phyloP scores from a whole-genome alignment of 2,113 vertebrate species.

The Sinocyclocheilus maitianheensis region DNA sequence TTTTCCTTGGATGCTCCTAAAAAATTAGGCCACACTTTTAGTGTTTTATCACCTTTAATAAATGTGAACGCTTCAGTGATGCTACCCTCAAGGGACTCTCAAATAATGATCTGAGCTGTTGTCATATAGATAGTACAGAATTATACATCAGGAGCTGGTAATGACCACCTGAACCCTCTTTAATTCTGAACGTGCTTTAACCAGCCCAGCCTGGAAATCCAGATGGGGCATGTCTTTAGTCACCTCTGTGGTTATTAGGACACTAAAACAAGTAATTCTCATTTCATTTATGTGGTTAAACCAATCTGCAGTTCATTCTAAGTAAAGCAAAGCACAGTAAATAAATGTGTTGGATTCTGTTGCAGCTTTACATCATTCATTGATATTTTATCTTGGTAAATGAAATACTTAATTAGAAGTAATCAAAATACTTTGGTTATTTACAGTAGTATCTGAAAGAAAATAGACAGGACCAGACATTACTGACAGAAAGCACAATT shows the following conservation, averaged over 20 bases:
- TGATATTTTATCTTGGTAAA: neutral
- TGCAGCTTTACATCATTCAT: neutral
- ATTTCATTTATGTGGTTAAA: neutral
- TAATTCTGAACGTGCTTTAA: conserved; percentile 10
- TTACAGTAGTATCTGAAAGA: neutral
- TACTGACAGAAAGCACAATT: neutral
- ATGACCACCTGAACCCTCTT: conserved; percentile 44
- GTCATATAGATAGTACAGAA: conserved; percentile 31
- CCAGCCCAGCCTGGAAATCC: conserved; percentile 2
- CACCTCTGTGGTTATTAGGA: conserved; percentile 22
- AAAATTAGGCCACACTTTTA: neutral
- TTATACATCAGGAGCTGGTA: conserved; percentile 43
- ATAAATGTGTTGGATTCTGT: neutral
- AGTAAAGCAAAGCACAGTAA: neutral
- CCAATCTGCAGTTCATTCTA: neutral
- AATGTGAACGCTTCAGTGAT: conserved; percentile 3
- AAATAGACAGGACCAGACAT: neutral
- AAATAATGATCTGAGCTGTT: conserved; percentile 25
- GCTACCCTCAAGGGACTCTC: neutral
- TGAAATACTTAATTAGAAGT: neutral
- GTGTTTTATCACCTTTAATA: conserved; percentile 18
- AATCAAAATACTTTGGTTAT: neutral
- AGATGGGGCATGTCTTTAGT: conserved; percentile 16
- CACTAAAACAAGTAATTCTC: conserved; percentile 1
- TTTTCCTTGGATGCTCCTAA: neutral